Conservation (phyloP, 2,888 invertebrate species). For the Timema cristinae region DNA sequence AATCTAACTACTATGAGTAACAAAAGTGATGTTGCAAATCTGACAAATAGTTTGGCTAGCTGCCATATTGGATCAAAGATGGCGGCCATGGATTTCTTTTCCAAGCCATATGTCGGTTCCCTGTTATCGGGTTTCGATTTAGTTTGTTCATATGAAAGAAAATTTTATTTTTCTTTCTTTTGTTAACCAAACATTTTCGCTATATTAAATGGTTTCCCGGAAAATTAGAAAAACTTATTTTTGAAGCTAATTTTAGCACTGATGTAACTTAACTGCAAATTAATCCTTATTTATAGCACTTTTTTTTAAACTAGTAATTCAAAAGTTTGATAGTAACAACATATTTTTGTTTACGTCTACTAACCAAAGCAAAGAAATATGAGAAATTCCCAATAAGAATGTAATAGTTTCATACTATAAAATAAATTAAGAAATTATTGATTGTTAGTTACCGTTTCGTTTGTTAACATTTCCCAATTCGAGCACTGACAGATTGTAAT, state of each 20-base stretch:
- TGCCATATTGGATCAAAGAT: conserved; percentile 10
- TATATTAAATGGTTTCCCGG: background rate
- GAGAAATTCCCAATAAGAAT: too few species aligned
- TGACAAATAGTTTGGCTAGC: conserved; percentile 4
- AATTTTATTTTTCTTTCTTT: background rate
- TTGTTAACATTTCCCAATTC: too few species aligned
- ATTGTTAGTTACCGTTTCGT: too few species aligned
- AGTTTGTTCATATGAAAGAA: background rate
- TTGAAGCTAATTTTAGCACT: background rate
- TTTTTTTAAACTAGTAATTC: background rate
- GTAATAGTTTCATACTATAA: too few species aligned
- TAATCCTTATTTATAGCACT: background rate
- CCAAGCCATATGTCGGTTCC: background rate
- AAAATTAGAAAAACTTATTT: background rate
- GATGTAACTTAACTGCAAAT: background rate
- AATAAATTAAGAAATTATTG: too few species aligned
- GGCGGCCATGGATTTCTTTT: background rate
- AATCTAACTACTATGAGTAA: background rate
- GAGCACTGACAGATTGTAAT: too few species aligned
- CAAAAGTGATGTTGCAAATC: background rate
- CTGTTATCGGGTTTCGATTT: background rate
- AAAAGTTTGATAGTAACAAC: too few species aligned
- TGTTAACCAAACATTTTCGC: background rate
- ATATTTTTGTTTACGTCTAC: too few species aligned
- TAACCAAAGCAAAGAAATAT: too few species aligned